phyloP scores from a whole-genome alignment of 2,113 vertebrate species.

The Isichthys henryi region DNA sequence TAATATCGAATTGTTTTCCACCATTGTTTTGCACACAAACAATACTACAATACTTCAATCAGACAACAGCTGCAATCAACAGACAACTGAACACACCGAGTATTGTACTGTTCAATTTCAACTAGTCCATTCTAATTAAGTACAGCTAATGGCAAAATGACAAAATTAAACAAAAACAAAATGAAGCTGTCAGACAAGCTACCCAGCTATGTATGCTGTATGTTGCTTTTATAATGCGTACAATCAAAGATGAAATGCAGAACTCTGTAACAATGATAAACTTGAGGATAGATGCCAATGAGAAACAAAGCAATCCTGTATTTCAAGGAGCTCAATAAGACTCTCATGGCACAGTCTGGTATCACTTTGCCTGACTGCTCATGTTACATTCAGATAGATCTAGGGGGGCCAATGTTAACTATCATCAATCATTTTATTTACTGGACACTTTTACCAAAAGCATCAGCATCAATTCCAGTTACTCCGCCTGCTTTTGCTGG shows the following conservation, averaged over 20 bases:
- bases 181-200: not conserved
- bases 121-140: not conserved
- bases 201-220: not conserved
- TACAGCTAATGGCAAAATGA: not conserved
- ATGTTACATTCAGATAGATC: not conserved
- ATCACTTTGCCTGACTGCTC: not conserved
- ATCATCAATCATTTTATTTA: not conserved
- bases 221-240: not conserved
- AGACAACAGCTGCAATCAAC: not conserved
- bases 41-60: not conserved
- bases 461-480: not conserved
- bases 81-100: not conserved
- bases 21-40: not conserved
- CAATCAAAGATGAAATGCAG: not conserved
- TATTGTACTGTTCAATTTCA: not conserved
- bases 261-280: not conserved
- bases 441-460: slow-evolving; percentile 1
- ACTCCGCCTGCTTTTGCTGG: not conserved
- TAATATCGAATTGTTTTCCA: not conserved
- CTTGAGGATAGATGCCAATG: not conserved
- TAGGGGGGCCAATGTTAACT: not conserved
- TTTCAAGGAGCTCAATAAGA: not conserved
- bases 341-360: not conserved
- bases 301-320: not conserved
- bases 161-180: not conserved